phyloP scores from a whole-genome alignment of 1,140 invertebrate genomes.

The Zeugodacus cucurbitae region DNA sequence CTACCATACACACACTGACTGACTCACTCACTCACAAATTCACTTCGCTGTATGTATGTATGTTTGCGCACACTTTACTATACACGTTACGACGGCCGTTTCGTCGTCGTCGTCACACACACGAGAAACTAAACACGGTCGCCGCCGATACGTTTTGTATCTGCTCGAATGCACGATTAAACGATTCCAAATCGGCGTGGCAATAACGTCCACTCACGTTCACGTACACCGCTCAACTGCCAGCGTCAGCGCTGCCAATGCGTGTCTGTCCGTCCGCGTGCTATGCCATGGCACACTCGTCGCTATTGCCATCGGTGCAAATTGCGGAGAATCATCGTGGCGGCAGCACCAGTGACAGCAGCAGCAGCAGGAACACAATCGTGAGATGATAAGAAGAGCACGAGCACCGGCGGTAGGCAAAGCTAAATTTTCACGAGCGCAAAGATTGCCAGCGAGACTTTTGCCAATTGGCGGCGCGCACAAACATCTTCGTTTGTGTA shows the following conservation, averaged over 20 bases:
- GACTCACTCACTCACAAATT: not conserved
- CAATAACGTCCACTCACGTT: constrained; percentile 33
- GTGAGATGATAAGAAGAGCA: constrained; percentile 26
- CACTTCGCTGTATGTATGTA: not conserved
- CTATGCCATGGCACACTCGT: too few relatives aligned
- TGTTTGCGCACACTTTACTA: not conserved
- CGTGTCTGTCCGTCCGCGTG: constrained; percentile 22
- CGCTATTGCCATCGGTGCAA: not conserved
- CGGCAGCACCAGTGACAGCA: not conserved
- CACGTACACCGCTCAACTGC: constrained; percentile 39
- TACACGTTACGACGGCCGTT: not conserved
- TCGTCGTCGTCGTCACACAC: not conserved
- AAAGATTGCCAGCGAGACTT: not conserved
- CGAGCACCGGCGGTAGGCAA: not conserved
- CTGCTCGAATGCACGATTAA: constrained; percentile 19
- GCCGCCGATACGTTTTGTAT: constrained; percentile 5
- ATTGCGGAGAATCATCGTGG: not conserved
- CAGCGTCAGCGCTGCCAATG: not conserved
- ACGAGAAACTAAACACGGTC: constrained; percentile 6
- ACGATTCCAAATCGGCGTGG: not conserved
- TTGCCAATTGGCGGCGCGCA: not conserved
- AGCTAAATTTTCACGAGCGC: not conserved
- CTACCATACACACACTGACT: not conserved
- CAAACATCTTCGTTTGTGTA: too few relatives aligned
- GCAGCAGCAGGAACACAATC: not conserved